These are phyloP conservation scores for Capreolus pygargus DNA, from an alignment of 2,113 vertebrate genomes.

Conservation along the genomic window DNA sequence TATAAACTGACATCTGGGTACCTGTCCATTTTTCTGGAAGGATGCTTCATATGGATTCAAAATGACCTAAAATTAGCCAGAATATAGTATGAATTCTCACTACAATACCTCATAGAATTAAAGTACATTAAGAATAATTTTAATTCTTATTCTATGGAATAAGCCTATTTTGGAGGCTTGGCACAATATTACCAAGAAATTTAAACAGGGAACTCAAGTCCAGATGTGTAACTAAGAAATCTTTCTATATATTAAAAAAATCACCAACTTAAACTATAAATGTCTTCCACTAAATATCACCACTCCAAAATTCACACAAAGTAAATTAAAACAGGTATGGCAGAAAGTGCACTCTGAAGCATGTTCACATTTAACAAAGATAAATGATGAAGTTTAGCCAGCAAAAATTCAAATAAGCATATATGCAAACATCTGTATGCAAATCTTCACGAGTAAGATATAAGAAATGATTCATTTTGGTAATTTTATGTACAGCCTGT, in stretches of 20 bases:
- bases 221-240: conserved; percentile 2
- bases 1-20: not conserved
- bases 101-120: not conserved
- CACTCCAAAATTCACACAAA: conserved; percentile 29
- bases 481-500: conserved; percentile 52
- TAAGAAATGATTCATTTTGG: conserved; percentile 3
- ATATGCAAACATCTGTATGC: conserved; percentile 6
- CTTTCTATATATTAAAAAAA: conserved; percentile 7
- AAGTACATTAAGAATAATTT: not conserved
- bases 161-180: not conserved
- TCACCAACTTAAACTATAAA: conserved; percentile 41
- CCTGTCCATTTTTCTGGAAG: conserved; percentile 23
- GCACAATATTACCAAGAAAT: not conserved
- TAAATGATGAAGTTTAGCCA: not conserved
- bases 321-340: not conserved
- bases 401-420: not conserved
- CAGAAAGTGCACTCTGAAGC: conserved; percentile 13
- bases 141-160: conserved; percentile 9
- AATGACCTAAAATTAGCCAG: not conserved
- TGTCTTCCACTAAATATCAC: conserved; percentile 28
- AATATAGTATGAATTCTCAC: conserved; percentile 22
- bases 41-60: conserved; percentile 26
- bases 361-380: not conserved
- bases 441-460: conserved; percentile 13
- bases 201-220: conserved; percentile 20